Base-by-base conservation (phyloP, 92 coral and sea anemone genomes). In the Isaurus tuberculatus region DNA sequence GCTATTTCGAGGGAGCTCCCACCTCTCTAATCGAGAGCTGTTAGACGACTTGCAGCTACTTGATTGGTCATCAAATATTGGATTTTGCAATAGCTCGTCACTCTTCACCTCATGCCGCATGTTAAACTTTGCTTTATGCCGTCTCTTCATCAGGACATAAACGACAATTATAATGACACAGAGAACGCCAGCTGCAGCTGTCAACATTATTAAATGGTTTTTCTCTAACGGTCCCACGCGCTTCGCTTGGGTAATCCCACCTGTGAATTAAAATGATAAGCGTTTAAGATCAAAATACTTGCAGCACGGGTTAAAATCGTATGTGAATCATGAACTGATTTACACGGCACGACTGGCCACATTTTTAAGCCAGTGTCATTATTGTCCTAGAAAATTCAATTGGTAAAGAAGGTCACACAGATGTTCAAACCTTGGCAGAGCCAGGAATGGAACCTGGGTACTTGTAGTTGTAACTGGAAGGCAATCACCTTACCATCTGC, bases 1-100 rank as follows among this genome's bases (percentile, higher is more conserved):
- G 34, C 88, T 80, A 63, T 94, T 91, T 25, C 97, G 88, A 23
- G 89, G 94, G n/a, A 92, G 85, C 51, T 87, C 91, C 98, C 95
- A 93, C 58, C 43, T 87, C 67, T 89, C 87, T 28, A 93, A 75
- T 72, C 82, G 84, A 0, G 95, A 92, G 46, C 87, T 91, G 34
- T 43, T 64, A 13, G 51, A 57, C 19, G 55, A 22, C 26, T 55
- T 77, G 72, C 85, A 84, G 15, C 86, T 57, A 55, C 88, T 91
- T 14, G 90, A 80, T 17, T 73, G 86, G 53, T 75, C 88, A 42
- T 89, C 95, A 57, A 70, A 93, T 10, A 91, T 93, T 19, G 98
- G 98, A 79, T 93, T 93, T 70, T 75, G 88, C 25, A 91, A 87
- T 22, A 93, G 84, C 34, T 93, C 89, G 70, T 91, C 93, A 66